Evolutionary conservation across 37 sponge, comb jelly and placozoan genomes (phyloP), one percentile per base, ranked within the genome.

Genomic region (Hormiphora californensis): DNA sequence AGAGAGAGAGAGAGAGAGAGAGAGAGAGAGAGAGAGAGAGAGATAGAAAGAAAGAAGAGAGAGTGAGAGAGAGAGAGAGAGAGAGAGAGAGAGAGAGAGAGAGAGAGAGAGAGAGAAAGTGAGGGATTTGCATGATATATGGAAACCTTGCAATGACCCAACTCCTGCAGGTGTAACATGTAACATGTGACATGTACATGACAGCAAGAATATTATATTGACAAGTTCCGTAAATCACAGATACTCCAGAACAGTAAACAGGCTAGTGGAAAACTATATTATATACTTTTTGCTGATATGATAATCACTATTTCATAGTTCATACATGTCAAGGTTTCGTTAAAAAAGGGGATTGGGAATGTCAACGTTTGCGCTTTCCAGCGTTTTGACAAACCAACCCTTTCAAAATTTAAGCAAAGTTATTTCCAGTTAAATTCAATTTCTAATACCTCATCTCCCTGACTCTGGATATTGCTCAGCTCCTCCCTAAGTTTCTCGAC

Each of bases 1-100:
- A 57, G 87, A 54, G 78, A 87, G 86, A 90, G 81, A 68, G 87
- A 69, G 73, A 73, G 87, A 73, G 62, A 90, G 63, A 63, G 89
- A 89, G 67, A 44, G 86, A 85, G 54, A 85, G 86, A 85, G 65
- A 41, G 54, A 62, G 54, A 63, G 86, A 85, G 68, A 54, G 87
- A 54, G 86, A 53, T 55, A 68, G 55, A 54, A 67, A 67, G 65
- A 28, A 22, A 31, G 88, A 43, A 35, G 39, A 81, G 54, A 37
- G 31, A 25, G 40, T 32, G 39, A 54, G 55, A 57, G 27, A 63
- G 65, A 39, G 40, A 19, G 53, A 39, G 44, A 38, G 53, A 11
- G 65, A 87, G 46, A 19, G 63, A 27, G 31, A 61, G 31, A 32
- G 88, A 65, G 54, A 55, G 15, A 17, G 21, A 86, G 40, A 27